phyloP scores from a whole-genome alignment of 1,140 invertebrate genomes.

The Diploscapter pachys region DNA sequence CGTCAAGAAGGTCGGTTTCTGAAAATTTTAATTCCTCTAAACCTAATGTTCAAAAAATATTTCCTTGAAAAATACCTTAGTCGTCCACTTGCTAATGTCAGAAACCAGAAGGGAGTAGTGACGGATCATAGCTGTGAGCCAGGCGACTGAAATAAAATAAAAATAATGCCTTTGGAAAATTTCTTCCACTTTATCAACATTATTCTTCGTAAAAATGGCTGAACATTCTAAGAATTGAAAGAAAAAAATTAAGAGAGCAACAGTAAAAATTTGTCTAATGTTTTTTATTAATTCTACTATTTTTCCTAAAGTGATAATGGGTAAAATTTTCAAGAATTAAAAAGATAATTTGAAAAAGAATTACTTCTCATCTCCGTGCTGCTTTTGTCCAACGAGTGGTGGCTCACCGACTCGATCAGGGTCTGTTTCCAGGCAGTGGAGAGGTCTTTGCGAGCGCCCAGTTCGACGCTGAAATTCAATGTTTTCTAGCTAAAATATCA shows the following conservation, averaged over 20 bases:
- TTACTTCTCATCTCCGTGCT: slow-evolving; percentile 31
- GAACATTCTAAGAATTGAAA: not conserved
- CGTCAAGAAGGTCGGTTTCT: slow-evolving; percentile 50
- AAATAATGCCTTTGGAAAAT: not conserved
- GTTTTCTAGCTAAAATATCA: no score
- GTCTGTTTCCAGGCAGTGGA: slow-evolving; percentile 48
- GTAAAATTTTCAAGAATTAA: not conserved
- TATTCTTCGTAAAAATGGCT: not conserved
- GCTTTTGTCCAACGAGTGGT: slow-evolving; percentile 43
- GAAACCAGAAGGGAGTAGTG: slow-evolving; percentile 56
- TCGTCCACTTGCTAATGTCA: slow-evolving; percentile 38
- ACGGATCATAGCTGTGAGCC: slow-evolving; percentile 52
- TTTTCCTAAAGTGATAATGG: not conserved
- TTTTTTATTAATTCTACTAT: not conserved
- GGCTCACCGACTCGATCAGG: slow-evolving; percentile 42
- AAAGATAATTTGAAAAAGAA: not conserved
- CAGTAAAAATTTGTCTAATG: not conserved
- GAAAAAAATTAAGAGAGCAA: not conserved
- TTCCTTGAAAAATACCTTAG: slow-evolving; percentile 18
- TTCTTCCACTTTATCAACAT: not conserved
- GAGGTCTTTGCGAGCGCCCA: slow-evolving; percentile 46
- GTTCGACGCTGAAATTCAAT: slow-evolving; percentile 43
- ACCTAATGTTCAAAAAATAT: no score
- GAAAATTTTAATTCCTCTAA: not conserved
- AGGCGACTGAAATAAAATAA: slow-evolving; percentile 49